Evolutionary conservation across 2,113 vertebrate genomes (phyloP).

Genomic region (Oenanthe oenanthe): DNA sequence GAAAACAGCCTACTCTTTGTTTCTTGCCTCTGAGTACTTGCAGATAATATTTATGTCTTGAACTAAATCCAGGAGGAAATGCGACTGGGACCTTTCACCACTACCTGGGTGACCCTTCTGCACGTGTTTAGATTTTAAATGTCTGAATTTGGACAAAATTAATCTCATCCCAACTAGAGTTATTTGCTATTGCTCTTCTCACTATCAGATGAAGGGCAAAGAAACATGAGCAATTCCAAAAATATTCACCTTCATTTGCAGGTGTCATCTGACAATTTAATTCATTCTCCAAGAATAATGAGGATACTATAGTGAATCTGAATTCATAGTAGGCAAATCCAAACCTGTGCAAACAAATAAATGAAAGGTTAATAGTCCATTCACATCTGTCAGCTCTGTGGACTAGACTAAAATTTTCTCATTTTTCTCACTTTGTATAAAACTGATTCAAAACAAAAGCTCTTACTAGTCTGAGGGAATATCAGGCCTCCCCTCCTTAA

Average conservation of each 20-base stretch:
- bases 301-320: background rate
- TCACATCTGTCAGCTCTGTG: background rate
- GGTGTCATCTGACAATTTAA: background rate
- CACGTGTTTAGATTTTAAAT: background rate
- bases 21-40: background rate
- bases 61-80: background rate
- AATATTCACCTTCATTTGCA: background rate
- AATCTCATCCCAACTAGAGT: background rate
- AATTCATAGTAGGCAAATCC: background rate
- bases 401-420: background rate
- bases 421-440: background rate
- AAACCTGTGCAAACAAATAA: background rate
- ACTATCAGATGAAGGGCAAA: background rate
- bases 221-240: background rate
- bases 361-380: background rate
- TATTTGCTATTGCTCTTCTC: background rate
- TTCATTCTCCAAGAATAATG: background rate
- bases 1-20: background rate
- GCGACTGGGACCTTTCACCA: background rate
- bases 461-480: background rate
- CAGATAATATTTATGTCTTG: background rate
- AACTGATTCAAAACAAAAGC: background rate
- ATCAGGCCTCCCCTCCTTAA: background rate
- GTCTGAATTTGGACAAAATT: background rate
- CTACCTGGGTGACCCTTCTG: background rate